A percentile compares a stretch with the other conserved stretches of the same genome.
phyloP scores from a whole-genome alignment of 2,797 vertebrate genomes.

The Pipistrellus kuhlii region DNA sequence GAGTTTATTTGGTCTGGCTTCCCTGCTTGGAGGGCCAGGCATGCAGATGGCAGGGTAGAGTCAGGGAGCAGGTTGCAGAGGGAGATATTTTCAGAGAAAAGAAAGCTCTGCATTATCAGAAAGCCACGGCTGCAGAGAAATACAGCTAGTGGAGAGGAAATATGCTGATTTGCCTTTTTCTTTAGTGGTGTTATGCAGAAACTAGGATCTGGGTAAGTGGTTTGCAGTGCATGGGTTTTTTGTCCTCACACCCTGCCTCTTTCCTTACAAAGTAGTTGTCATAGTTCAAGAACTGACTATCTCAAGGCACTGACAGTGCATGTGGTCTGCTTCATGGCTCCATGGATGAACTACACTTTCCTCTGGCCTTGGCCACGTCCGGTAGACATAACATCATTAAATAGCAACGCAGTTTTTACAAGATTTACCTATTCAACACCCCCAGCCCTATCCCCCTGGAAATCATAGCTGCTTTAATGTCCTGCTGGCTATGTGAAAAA shows the following conservation, averaged over 20 bases:
- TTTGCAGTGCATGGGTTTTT: rapidly evolving
- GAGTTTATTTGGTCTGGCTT: neutral
- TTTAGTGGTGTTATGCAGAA: neutral
- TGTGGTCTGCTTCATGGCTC: slow-evolving; percentile 33
- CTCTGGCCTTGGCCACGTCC: slow-evolving; percentile 77
- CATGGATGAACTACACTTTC: slow-evolving; percentile 67
- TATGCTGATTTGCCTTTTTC: neutral
- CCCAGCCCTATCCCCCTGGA: slow-evolving; percentile 75
- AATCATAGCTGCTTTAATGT: slow-evolving; percentile 87
- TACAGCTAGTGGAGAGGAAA: neutral
- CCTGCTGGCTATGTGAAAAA: slow-evolving; percentile 88
- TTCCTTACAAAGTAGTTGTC: neutral
- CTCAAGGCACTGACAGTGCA: neutral
- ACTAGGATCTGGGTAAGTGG: neutral
- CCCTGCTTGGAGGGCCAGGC: neutral
- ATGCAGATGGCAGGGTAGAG: neutral
- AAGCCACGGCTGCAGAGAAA: neutral
- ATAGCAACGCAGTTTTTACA: slow-evolving; percentile 81
- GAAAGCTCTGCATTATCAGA: neutral
- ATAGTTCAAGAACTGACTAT: neutral
- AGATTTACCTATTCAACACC: slow-evolving; percentile 84
- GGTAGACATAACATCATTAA: slow-evolving; percentile 83
- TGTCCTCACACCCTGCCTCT: rapidly evolving
- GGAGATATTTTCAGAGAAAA: neutral
- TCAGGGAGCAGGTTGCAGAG: neutral